These are phyloP conservation scores for Salvelinus sp. DNA, from an alignment of 2,113 vertebrate species.

Conservation along the genomic window DNA sequence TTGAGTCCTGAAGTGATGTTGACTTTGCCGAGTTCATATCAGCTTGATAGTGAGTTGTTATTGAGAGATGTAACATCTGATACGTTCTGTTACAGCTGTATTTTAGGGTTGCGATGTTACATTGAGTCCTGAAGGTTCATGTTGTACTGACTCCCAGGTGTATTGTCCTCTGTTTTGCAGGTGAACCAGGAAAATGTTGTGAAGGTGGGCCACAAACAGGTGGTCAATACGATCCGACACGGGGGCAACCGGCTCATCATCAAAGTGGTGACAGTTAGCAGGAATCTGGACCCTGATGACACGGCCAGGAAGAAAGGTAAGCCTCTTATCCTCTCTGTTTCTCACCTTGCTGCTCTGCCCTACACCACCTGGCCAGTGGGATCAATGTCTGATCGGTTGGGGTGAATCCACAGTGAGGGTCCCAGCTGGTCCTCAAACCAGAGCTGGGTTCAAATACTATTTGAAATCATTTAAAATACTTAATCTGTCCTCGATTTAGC, in stretches of 20 bases:
- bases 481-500: too few relatives aligned
- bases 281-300: conserved; percentile 87
- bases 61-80: too few relatives aligned
- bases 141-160: background rate
- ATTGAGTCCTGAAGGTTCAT: background rate
- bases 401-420: background rate
- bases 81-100: too few relatives aligned
- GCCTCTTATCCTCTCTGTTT: conserved; percentile 4
- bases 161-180: conserved; percentile 55
- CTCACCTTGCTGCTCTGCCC: background rate
- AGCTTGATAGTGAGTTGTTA: too few relatives aligned
- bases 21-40: too few relatives aligned
- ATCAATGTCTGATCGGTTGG: background rate
- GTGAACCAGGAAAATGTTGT: conserved; percentile 91
- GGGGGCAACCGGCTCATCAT: conserved; percentile 86
- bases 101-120: too few relatives aligned
- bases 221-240: conserved; percentile 91
- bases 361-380: background rate
- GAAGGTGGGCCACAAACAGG: conserved; percentile 90
- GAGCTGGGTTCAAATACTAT: too few relatives aligned
- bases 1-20: too few relatives aligned
- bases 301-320: conserved; percentile 89
- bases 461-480: too few relatives aligned
- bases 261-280: conserved; percentile 89
- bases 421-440: background rate